Conservation (phyloP, 2,113 vertebrate species). For the Proteles cristata region DNA sequence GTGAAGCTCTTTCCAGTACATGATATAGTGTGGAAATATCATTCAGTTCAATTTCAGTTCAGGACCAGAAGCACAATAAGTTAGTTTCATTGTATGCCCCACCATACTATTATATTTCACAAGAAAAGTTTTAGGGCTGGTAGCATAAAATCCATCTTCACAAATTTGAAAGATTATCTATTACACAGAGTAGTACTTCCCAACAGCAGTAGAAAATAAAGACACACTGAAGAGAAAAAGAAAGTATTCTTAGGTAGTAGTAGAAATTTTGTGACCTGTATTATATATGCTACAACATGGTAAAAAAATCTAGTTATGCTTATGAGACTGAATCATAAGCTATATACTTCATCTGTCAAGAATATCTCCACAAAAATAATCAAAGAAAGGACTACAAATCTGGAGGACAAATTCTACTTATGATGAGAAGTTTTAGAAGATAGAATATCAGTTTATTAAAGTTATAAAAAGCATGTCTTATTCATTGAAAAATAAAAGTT, state of each 20-base stretch:
- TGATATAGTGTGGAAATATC: neutral
- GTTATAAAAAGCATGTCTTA: conserved; percentile 23
- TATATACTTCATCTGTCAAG: neutral
- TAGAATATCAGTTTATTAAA: neutral
- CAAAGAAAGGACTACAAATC: neutral
- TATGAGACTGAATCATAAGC: neutral
- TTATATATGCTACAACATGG: neutral
- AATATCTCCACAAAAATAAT: neutral
- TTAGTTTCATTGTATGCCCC: neutral
- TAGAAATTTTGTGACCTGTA: neutral
- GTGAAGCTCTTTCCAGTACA: neutral
- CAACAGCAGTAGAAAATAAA: neutral
- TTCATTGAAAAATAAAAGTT: neutral
- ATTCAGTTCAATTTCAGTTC: neutral
- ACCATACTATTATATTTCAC: neutral
- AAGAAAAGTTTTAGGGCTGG: neutral
- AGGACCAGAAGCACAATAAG: neutral
- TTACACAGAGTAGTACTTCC: neutral
- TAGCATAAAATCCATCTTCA: neutral
- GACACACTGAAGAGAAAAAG: neutral
- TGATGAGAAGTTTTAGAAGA: neutral
- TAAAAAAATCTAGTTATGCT: neutral
- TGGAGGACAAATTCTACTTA: neutral
- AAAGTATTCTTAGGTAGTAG: neutral
- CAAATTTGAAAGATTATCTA: neutral